Evolutionary conservation across 2,888 invertebrate genomes (phyloP), one percentile per base, ranked within the genome.

Genomic region (Sympetrum striolatum): DNA sequence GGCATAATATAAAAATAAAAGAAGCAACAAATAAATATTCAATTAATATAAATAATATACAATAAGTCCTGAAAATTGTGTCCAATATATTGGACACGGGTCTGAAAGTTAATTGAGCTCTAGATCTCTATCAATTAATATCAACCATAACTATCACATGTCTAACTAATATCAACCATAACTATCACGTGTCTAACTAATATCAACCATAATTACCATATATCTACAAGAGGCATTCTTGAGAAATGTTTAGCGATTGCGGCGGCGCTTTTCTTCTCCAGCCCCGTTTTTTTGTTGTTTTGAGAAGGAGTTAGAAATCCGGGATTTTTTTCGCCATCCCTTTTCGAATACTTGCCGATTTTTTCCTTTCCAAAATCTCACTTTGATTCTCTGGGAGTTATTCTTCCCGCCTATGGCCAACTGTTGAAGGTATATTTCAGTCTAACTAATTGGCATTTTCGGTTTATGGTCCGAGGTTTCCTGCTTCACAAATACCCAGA

Each of bases 191-290:
- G n/a, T n/a, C n/a, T n/a, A n/a, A n/a, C n/a, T n/a, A n/a, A n/a
- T n/a, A n/a, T n/a, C n/a, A n/a, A n/a, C n/a, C n/a, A n/a, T n/a
- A n/a, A n/a, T n/a, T n/a, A n/a, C n/a, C n/a, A n/a, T n/a, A n/a
- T n/a, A n/a, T n/a, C n/a, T n/a, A n/a, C n/a, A n/a, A 44, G 44
- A 44, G 44, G 44, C 44, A 5, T 44, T 10, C 44, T 10, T n/a
- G n/a, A n/a, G 53, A 35, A 82, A 82, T 82, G 53, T 82, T 82
- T 82, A 35, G 82, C 58, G 58, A 58, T 82, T 35, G 31, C 22
- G 53, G 58, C 82, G 58, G 82, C 53, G 81, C 81, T 48, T 58
- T 82, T 82, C 82, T 53, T 82, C 82, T 82, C 58, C 58, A 8
- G 35, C 10, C 10, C 44, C 15, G 0, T 48, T 48, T 82, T 82